Evolutionary conservation across 1,140 invertebrate species (phyloP).

Genomic region (Magallana gigas): DNA sequence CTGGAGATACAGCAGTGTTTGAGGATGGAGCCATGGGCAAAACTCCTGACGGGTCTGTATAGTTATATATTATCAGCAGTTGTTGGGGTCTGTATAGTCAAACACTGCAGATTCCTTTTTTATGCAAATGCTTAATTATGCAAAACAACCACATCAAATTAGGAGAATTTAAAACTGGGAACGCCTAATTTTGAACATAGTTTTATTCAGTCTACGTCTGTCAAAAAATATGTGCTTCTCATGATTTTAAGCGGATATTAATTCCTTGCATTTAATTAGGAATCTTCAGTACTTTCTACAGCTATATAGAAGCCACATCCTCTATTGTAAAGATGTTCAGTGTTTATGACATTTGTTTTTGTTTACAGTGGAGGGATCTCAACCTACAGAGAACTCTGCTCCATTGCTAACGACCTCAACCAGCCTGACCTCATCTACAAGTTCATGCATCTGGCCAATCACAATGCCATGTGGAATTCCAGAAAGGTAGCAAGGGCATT

Average conservation of each 20-base stretch:
- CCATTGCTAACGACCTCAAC: slow-evolving; percentile 94
- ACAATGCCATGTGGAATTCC: slow-evolving; percentile 95
- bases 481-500: slow-evolving; percentile 80
- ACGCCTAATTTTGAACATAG: no score
- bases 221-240: no score
- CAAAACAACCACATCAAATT: no score
- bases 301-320: neutral
- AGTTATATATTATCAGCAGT: neutral
- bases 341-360: slow-evolving; percentile 3
- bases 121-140: no score
- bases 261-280: no score
- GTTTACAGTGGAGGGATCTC: slow-evolving; percentile 87
- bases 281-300: no score
- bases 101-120: no score
- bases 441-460: slow-evolving; percentile 96
- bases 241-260: no score
- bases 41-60: slow-evolving; percentile 87
- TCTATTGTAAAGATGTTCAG: neutral
- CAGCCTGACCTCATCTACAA: slow-evolving; percentile 96
- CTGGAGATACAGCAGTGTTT: slow-evolving; percentile 91
- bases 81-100: no score
- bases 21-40: slow-evolving; percentile 92
- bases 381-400: slow-evolving; percentile 96
- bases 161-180: no score
- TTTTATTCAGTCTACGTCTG: no score